Evolutionary conservation across 2,113 vertebrate genomes (phyloP), one percentile per base, ranked within the genome.

Genomic region (Odontophorus gujanensis): DNA sequence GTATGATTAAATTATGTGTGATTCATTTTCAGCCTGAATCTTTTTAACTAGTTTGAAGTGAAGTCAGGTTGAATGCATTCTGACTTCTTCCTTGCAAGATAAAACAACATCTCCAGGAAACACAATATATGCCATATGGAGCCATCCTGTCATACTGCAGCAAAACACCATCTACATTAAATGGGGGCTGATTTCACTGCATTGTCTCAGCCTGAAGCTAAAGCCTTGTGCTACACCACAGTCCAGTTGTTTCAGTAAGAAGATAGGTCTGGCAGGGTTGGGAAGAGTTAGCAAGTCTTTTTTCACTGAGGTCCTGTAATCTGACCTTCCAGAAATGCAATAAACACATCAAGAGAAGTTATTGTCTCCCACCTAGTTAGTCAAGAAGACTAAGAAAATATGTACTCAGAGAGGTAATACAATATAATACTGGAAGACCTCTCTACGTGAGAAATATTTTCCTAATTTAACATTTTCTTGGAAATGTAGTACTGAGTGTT

Each of bases 1-100:
- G 7, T 42, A 71, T 75, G 57, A 93, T 91, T 91, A 65, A 75
- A 87, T 86, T 68, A 72, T 25, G 42, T 67, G 32, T 67, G 66
- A 90, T 42, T 84, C 20, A 86, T 90, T 87, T 95, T 92, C 57
- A 90, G 51, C 65, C 76, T 67, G 65, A 57, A 63, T 34, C 21
- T 86, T 93, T 93, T 90, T 28, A 84, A 63, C 47, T 45, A 90
- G 50, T 38, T 8, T 71, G 34, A 77, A 81, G n/a, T 66, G 50
- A 77, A 77, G 26, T n/a, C 76, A 80, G 55, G 45, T 28, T 66
- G 73, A 83, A 92, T 63, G 15, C 24, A 53, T 78, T 83, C 72
- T 58, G 59, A 53, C 59, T 80, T 88, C 16, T 20, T 80, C 20
- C 45, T 63, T 50, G 25, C 9, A 55, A 42, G 42, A 74, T 74